Conservation (phyloP, 2,888 invertebrate species). For the Heteromurus nitidus region DNA sequence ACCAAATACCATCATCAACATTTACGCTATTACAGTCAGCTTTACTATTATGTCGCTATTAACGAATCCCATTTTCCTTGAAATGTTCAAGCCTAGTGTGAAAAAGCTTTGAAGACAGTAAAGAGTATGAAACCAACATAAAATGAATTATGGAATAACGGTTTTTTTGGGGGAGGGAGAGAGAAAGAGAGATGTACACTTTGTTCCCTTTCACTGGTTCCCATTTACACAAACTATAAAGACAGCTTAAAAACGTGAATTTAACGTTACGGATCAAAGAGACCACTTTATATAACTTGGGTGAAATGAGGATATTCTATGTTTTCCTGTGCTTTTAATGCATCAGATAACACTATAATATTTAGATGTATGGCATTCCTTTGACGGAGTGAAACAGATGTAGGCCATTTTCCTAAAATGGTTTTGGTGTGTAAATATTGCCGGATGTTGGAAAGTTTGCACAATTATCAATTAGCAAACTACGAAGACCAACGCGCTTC, state of each 20-base stretch:
- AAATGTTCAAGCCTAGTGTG: background rate
- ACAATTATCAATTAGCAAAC: too few species aligned
- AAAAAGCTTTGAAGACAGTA: background rate
- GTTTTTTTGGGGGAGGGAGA: background rate
- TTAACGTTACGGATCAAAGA: too few species aligned
- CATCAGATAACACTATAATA: too few species aligned
- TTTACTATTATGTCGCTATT: conserved; percentile 52
- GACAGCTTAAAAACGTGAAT: conserved; percentile 5
- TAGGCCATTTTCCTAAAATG: too few species aligned
- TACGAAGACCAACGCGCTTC: too few species aligned
- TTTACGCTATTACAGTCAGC: conserved; percentile 16
- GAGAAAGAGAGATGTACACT: conserved; percentile 4
- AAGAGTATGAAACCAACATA: background rate
- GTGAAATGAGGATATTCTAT: background rate
- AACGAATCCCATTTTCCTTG: conserved; percentile 32
- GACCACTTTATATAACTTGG: too few species aligned
- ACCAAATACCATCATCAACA: conserved; percentile 5
- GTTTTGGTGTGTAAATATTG: too few species aligned
- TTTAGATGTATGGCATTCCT: too few species aligned
- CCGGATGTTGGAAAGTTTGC: too few species aligned
- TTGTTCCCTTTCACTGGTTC: background rate
- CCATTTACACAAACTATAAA: background rate
- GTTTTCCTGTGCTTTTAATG: too few species aligned
- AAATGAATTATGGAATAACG: conserved; percentile 26
- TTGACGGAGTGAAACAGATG: too few species aligned